A percentile compares a stretch with the other conserved stretches of the same genome.
phyloP scores from a whole-genome alignment of 2,888 invertebrate genomes.

The Hydriomena furcata region DNA sequence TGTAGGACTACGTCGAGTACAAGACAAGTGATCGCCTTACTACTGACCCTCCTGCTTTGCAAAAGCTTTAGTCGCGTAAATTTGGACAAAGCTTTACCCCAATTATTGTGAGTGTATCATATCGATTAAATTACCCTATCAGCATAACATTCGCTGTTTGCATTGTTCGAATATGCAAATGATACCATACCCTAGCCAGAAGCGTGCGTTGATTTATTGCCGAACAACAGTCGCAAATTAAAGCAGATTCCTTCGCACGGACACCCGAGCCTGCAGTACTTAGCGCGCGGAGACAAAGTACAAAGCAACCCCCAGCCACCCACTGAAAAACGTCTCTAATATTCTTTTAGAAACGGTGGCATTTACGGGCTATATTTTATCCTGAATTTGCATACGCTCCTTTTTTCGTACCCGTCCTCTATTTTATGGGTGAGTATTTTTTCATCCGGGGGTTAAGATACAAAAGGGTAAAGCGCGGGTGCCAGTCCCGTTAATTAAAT shows the following conservation, averaged over 20 bases:
- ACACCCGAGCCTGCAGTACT: constrained; percentile 77
- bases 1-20: too few relatives aligned
- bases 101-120: constrained; percentile 4
- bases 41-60: too few relatives aligned
- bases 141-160: constrained; percentile 6
- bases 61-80: too few relatives aligned
- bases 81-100: too few relatives aligned
- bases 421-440: constrained; percentile 84
- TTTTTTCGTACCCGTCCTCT: constrained; percentile 83
- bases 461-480: constrained; percentile 83
- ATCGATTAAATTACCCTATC: constrained; percentile 21
- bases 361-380: constrained; percentile 85
- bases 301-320: constrained; percentile 81
- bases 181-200: constrained; percentile 14
- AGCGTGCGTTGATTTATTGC: constrained; percentile 69
- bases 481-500: constrained; percentile 80
- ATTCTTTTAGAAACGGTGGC: constrained; percentile 85
- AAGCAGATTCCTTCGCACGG: constrained; percentile 71
- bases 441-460: constrained; percentile 83
- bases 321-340: constrained; percentile 85
- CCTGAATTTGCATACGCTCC: constrained; percentile 85
- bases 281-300: constrained; percentile 81
- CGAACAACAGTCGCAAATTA: constrained; percentile 79
- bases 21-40: too few relatives aligned
- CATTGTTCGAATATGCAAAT: constrained; percentile 31